Evolutionary conservation across 2,888 invertebrate genomes (phyloP).

Genomic region (Lottia scabra): DNA sequence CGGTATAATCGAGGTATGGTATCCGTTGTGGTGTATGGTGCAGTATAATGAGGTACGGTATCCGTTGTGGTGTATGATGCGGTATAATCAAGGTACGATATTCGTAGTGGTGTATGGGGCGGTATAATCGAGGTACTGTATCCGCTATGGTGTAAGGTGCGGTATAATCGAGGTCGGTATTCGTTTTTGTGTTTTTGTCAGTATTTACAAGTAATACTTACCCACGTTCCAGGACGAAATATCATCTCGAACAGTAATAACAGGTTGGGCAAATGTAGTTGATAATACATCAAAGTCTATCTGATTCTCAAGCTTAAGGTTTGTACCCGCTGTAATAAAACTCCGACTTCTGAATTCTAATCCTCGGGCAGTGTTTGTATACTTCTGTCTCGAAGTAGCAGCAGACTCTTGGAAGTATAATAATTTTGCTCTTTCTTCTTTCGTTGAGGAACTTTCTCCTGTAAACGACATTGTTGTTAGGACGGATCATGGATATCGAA

Average conservation of each 20-base stretch:
- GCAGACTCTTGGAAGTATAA: not conserved
- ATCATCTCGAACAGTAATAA: slow-evolving; percentile 23
- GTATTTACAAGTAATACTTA: not conserved
- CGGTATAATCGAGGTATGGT: too few species aligned
- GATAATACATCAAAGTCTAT: slow-evolving; percentile 23
- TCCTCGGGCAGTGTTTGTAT: not conserved
- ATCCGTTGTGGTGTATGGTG: too few species aligned
- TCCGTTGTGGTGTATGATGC: too few species aligned
- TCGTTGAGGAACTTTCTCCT: not conserved
- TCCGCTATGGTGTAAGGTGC: too few species aligned
- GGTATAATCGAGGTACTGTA: too few species aligned
- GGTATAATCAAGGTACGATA: too few species aligned
- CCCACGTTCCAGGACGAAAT: slow-evolving; percentile 25
- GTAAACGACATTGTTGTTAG: not conserved
- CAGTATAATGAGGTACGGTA: too few species aligned
- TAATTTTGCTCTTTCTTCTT: not conserved
- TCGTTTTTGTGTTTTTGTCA: too few species aligned
- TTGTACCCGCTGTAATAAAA: not conserved
- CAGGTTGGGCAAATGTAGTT: slow-evolving; percentile 18
- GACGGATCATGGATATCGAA: too few species aligned
- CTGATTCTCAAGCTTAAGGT: not conserved
- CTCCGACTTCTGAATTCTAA: not conserved
- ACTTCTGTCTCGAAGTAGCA: not conserved
- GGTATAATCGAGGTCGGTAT: too few species aligned
- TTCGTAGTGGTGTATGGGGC: too few species aligned